Evolutionary conservation across 2,888 invertebrate genomes (phyloP), one percentile per base, ranked within the genome.

Genomic region (Dioctria rufipes): DNA sequence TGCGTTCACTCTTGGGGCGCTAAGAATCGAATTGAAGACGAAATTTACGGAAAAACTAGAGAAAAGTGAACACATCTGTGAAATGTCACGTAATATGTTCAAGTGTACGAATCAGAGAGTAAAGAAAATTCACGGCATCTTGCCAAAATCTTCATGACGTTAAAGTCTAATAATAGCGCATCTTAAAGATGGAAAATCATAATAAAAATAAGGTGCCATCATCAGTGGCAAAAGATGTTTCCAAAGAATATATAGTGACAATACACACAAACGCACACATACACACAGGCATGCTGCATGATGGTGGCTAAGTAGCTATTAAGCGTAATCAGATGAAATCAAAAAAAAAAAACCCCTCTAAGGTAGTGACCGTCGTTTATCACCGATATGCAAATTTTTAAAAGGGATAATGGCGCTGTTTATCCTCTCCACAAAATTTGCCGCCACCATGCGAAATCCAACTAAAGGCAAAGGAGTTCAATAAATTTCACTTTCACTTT

Each of bases 151-250:
- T 75, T 25, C 13, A 43, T 75, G 75, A 75, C 75, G 75, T 61
- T 75, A 37, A 9, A 42, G 39, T 60, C 46, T 75, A 75, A 75
- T 43, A 61, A 75, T 75, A 75, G 60, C 43, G 40, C 0, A 25
- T 60, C 60, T 40, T 60, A 60, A 75, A 75, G 43, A 61, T 60
- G 25, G 60, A 25, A 61, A 75, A 75, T 75, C 75, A 75, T 60
- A 75, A 75, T 60, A 75, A 75, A 75, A 75, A 75, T 75, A 75
- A 60, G 75, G 43, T 61, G 58, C 75, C 37, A 60, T 75, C 37
- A 60, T 75, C 60, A 60, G 13, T n/a, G 25, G 60, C 60, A 60
- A 25, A 60, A 60, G 60, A 60, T 60, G 5, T 25, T 60, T 40
- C 39, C 25, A 51, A 71, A 51, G 51, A 51, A 51, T 51, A 51